A percentile compares a stretch with the other conserved stretches of the same genome.
Conservation (phyloP, 1,140 invertebrate genomes). For the Brachionus rotundiformis region DNA sequence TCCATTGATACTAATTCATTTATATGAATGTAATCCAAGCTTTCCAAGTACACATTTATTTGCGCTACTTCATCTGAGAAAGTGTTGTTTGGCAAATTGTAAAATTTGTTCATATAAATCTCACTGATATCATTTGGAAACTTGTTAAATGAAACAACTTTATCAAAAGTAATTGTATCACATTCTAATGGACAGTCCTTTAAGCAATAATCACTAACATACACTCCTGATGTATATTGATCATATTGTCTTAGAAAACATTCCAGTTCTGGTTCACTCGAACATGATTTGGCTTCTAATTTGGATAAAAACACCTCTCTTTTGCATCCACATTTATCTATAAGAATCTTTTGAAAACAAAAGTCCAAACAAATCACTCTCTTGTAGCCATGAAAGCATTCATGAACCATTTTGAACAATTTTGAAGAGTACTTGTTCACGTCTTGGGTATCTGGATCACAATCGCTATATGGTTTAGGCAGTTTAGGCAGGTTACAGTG, state of each 20-base stretch:
- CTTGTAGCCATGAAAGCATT: not conserved
- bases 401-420: not conserved
- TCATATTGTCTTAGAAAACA: not conserved
- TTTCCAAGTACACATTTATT: constrained; percentile 21
- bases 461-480: constrained; percentile 21
- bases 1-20: not conserved
- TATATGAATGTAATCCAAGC: not conserved
- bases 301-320: not conserved
- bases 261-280: not conserved
- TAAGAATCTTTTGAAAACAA: not conserved
- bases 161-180: not conserved
- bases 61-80: not conserved
- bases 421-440: not conserved
- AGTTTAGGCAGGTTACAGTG: not conserved
- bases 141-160: not conserved
- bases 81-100: not conserved
- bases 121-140: not conserved
- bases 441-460: not conserved
- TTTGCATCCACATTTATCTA: not conserved
- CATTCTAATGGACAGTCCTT: constrained; percentile 35
- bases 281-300: not conserved
- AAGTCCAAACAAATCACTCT: not conserved
- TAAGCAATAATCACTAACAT: not conserved
- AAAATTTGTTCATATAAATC: not conserved
- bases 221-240: not conserved